A percentile compares a stretch with the other conserved stretches of the same genome.
Evolutionary conservation across 2,797 vertebrate genomes (phyloP).

Genomic region (Enoplosus armatus): DNA sequence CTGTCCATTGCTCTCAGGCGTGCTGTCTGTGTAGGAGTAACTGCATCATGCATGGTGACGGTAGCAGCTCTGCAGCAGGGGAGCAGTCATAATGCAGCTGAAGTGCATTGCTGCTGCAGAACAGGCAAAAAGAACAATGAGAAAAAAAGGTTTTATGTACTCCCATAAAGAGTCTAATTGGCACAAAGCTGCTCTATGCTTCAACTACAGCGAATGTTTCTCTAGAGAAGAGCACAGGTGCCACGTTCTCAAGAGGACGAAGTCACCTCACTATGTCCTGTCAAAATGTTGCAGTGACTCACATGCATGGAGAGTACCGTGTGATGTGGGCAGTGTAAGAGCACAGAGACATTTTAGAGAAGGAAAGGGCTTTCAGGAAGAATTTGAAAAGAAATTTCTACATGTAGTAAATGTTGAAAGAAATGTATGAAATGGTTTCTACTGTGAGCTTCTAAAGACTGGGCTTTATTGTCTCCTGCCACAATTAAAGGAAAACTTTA

Average conservation of each 20-base stretch:
- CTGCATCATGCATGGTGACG: conserved; percentile 40
- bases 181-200: conserved; percentile 22
- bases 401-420: not conserved
- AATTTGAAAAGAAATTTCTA: not conserved
- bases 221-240: conserved; percentile 35
- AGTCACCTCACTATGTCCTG: conserved; percentile 32
- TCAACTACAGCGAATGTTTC: conserved; percentile 12
- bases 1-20: conserved; percentile 52
- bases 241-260: conserved; percentile 24
- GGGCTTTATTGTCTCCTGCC: not conserved
- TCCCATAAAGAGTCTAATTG: conserved; percentile 40
- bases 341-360: not conserved
- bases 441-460: not conserved
- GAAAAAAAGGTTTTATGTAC: conserved; percentile 17
- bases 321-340: not conserved
- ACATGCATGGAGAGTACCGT: not conserved
- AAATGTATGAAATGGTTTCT: not conserved
- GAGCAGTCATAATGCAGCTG: conserved; percentile 48
- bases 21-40: conserved; percentile 46
- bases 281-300: conserved; percentile 31
- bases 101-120: conserved; percentile 50
- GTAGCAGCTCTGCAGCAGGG: conserved; percentile 49
- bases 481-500: conserved; percentile 11
- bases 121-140: conserved; percentile 22
- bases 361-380: not conserved